Base-by-base conservation (phyloP, 2,797 vertebrate species). In the Valencia hispanica region DNA sequence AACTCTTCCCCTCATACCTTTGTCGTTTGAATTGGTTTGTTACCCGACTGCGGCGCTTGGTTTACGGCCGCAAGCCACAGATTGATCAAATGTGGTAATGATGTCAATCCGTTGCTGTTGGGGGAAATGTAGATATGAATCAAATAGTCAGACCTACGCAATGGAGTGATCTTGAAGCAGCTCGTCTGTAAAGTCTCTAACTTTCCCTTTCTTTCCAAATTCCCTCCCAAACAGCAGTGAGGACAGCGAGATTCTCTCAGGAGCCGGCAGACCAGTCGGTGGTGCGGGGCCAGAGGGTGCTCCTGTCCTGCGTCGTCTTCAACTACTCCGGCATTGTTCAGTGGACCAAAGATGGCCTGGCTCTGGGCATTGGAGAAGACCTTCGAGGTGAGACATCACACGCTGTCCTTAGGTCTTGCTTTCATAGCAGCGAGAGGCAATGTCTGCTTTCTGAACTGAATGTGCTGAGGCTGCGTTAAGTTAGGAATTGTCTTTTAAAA, bases 271-370 rank as follows among this genome's bases (percentile, higher is more conserved):
- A 99, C 91, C 97, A 97, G 95, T 97, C 96, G 0, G 97, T 99
- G 94, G 97, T 98, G 80, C 96, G 97, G 4, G 97, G 97, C 59
- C 96, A 97, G 92, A 94, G 93, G 85, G 97, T 96, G 1, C 92
- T 97, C 77, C 95, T 98, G 72, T 96, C 96, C 88, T 99, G 97
- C 0, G 96, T 98, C 79, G 96, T 99, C 86, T 96, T 97, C 90
- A 99, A 99, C 90, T 99, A 99, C 92, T 97, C 97, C 0, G 97
- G 97, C 68, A 99, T 99, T 43, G 97, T 99, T 88, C 98, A 99
- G 91, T 99, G 98, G 98, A 99, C 97, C 94, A 99, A 99, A 91
- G 97, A 99, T 53, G 98, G 97, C 45, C 94, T 99, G 72, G 98
- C 97, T 7, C 95, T 98, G 89, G 98, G 97, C 68, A 97, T 98